Base-by-base conservation (phyloP, 2,113 vertebrate species). In the Clarias magur region DNA sequence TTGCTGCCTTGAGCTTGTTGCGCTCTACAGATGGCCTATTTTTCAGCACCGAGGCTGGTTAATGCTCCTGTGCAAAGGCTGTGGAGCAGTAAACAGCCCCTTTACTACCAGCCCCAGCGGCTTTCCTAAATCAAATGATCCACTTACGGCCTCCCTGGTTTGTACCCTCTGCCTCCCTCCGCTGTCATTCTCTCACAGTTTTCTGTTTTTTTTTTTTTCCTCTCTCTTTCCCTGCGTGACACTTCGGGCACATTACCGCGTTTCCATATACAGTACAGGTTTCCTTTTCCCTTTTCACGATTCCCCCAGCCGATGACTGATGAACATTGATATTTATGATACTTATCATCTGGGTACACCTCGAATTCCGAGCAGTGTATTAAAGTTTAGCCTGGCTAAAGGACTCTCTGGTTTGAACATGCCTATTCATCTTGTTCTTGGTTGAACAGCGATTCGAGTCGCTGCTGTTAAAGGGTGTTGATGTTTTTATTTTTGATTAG, bases 1-100 rank as follows among this genome's bases (percentile, higher is more conserved):
- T 80, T n/a, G 79, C 68, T 38, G 42, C 87, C 59, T 48, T 27
- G 72, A 79, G 72, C 54, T 91, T 91, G 76, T 68, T 56, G 91
- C 88, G 88, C 92, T 88, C 93, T 93, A 91, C 93, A 92, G 91
- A 93, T 94, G 94, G 92, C 94, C 94, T 94, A 94, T 90, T 95
- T 95, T 93, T 75, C 72, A 68, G 62, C 54, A 60, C 53, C 23
- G 60, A 12, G 48, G 87, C 92, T 83, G 88, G 87, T 92, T 94
- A 93, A 94, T 94, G 93, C 92, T 92, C 92, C 92, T 90, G 80
- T 82, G 60, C 70, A 84, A 75, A 72, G 87, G 84, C 88, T 84
- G 60, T 67, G 82, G 82, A 86, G 84, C 89, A 83, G 85, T 93
- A 92, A 93, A 94, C 93, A 93, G 91, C 92, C 87, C 88, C 87